These are phyloP conservation scores for Rhinophrynus dorsalis DNA, from an alignment of 2,797 vertebrate genomes.

Conservation along the genomic window DNA sequence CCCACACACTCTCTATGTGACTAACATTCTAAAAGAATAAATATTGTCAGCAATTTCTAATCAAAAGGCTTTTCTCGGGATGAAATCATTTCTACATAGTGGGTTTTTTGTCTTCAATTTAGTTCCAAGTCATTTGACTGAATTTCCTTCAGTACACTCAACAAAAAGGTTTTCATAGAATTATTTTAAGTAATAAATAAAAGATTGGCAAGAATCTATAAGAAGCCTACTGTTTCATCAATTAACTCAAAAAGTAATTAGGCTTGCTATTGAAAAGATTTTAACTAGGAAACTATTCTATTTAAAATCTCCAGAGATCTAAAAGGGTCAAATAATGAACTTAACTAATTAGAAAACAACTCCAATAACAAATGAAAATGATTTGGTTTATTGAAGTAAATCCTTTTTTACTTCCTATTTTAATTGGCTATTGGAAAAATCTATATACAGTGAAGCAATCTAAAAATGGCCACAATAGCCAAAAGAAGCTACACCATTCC, in stretches of 20 bases:
- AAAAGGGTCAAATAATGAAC: slow-evolving; percentile 21
- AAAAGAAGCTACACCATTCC: no score
- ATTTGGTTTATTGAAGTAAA: not conserved
- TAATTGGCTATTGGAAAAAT: no score
- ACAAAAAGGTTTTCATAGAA: not conserved
- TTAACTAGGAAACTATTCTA: not conserved
- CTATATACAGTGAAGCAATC: no score
- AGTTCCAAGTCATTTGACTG: slow-evolving; percentile 23
- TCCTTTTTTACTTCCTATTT: not conserved
- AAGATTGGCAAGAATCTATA: slow-evolving; percentile 1
- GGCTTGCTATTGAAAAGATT: not conserved
- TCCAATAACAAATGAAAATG: not conserved
- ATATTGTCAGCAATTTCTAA: slow-evolving; percentile 18
- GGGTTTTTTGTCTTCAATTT: slow-evolving; percentile 22
- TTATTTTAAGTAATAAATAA: not conserved
- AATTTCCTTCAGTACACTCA: not conserved
- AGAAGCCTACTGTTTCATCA: not conserved
- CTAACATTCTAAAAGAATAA: slow-evolving; percentile 12
- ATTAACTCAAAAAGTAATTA: slow-evolving; percentile 21
- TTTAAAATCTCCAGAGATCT: not conserved
- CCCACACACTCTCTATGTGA: slow-evolving; percentile 9
- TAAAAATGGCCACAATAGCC: no score
- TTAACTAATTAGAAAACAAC: not conserved
- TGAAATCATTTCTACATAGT: slow-evolving; percentile 16
- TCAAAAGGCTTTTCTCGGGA: not conserved